Evolutionary conservation across 2,797 vertebrate genomes (phyloP), one percentile per base, ranked within the genome.

Genomic region (Anisognathus igniventris): DNA sequence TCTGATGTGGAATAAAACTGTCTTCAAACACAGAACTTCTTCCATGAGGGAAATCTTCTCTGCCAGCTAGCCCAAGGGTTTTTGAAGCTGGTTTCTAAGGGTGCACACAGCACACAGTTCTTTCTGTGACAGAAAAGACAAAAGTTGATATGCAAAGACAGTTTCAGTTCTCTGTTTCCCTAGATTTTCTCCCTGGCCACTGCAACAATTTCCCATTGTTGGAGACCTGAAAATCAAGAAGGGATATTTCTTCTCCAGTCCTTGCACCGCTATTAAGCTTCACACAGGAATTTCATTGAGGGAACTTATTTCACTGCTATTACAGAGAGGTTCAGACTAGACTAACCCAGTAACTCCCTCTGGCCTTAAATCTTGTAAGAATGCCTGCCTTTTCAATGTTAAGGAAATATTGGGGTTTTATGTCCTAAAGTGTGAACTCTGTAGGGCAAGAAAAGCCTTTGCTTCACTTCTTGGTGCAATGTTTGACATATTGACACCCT

Each of bases 1-100:
- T 91, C 65, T 89, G 61, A 91, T 80, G 64, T 74, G 57, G 60
- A 92, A 89, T 87, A 89, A 85, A 96, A 58, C 17, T 79, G 47
- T 60, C 78, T 87, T 79, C 78, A 87, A 86, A 76, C 20, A 67
- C 45, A 45, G 64, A 91, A 89, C 81, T 80, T 95, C 40, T 51
- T 94, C 73, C 51, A 88, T 45, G 70, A 50, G 54, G 54, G 47
- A 78, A 75, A 93, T 71, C 80, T 77, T 56, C 68, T 85, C 57
- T 90, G 79, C 58, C 70, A 90, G 54, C 31, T 76, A 90, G 92
- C 51, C 58, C 82, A 90, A 76, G 70, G 48, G 62, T 75, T 86
- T 93, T 66, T 90, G 86, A 81, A 86, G 58, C 47, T 75, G 54
- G 8, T 78, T 84, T 90, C 83, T 83, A 70, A 74, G 58, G 87